phyloP scores from a whole-genome alignment of 2,113 vertebrate genomes.

The Pygoscelis adeliae region DNA sequence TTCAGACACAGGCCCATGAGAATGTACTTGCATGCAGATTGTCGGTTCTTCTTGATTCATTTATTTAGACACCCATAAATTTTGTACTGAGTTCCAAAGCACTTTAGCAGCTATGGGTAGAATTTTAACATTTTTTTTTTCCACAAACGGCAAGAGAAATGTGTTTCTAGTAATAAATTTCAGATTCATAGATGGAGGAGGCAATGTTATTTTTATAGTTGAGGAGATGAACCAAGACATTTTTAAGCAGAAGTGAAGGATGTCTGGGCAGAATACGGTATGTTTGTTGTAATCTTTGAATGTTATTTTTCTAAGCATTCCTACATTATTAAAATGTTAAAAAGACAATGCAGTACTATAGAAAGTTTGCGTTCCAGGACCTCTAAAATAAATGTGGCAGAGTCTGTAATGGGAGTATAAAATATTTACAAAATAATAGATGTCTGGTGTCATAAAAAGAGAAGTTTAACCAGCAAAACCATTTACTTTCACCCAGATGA shows the following conservation, averaged over 20 bases:
- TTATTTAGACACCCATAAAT: neutral
- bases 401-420: neutral
- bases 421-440: neutral
- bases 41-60: neutral
- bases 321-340: neutral
- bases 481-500: neutral
- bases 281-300: neutral
- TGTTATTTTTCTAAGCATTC: conserved; percentile 14
- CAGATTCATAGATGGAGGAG: neutral
- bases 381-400: neutral
- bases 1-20: neutral
- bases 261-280: neutral
- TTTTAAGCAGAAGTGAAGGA: neutral
- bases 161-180: conserved; percentile 12
- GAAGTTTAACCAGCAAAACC: neutral
- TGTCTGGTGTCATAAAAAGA: neutral
- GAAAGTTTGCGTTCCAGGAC: neutral
- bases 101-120: neutral
- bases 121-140: conserved; percentile 11
- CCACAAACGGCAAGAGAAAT: neutral
- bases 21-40: neutral
- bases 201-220: neutral
- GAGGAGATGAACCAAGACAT: neutral
- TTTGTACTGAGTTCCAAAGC: neutral
- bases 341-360: neutral